Evolutionary conservation across 2,797 vertebrate species (phyloP), one percentile per base, ranked within the genome.

Genomic region (Smutsia temminckii): DNA sequence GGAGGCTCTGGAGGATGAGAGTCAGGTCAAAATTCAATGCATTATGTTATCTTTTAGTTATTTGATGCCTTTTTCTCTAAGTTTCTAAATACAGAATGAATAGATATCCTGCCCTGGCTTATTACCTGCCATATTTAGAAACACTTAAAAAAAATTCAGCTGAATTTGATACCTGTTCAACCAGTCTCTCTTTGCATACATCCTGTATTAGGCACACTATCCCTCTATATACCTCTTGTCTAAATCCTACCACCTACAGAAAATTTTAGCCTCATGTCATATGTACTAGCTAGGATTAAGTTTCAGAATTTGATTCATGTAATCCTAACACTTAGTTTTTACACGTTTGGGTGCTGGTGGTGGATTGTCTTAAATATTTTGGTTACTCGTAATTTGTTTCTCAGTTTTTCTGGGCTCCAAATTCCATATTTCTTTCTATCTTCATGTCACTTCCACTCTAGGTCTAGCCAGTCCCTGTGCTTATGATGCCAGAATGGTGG

Each of bases 321-420:
- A 79, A 51, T 92, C 17, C 18, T 74, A 23, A 40, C 42, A 13
- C 93, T 93, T 64, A 29, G 20, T 75, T 88, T 59, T 83, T 78
- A 32, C 53, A 79, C 27, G 37, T 74, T n/a, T 85, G 84, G 29
- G 46, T 68, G 18, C 29, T 79, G 57, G 42, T 78, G 49, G 27
- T 78, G 68, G 37, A 81, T 85, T 75, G 68, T 75, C 25, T 78
- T 94, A 81, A 42, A 40, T 80, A 75, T 29, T 85, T 71, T 83
- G 74, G 77, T 71, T 55, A 29, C 66, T 69, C 85, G 37, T 75
- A 68, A 68, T n/a, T 94, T 75, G 32, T 75, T 85, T 95, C 63
- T 64, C 17, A 75, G 13, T 68, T 51, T 64, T 51, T 1, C 68
- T 64, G 46, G 21, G 6, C 53, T 69, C 34, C 32, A 51, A 10